Percentiles rank a stretch among this genome's conserved stretches.
Conservation (phyloP, 2,797 vertebrate species). For the Acanthiza pusilla region DNA sequence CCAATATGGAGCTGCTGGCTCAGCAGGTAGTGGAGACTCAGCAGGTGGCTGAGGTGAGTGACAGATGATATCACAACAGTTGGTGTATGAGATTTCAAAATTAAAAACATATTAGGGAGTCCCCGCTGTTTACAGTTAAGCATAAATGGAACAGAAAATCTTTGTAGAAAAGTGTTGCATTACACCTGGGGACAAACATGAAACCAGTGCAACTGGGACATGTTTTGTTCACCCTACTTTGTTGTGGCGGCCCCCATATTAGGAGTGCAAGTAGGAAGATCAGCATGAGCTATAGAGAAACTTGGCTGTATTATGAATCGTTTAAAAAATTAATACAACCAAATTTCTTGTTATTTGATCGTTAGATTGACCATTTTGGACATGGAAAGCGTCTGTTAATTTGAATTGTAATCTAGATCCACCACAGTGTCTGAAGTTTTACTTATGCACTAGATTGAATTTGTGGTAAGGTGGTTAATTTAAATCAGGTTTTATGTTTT, state of each 20-base stretch:
- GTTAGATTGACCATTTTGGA: background rate
- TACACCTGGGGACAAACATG: background rate
- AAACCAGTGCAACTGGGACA: background rate
- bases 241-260: background rate
- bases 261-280: background rate
- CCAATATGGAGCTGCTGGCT: slow-evolving; percentile 86
- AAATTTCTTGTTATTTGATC: background rate
- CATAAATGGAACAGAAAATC: background rate
- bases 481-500: background rate
- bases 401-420: background rate
- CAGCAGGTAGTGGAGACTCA: slow-evolving; percentile 89
- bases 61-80: slow-evolving; percentile 59
- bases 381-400: background rate
- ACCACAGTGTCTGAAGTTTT: background rate
- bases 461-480: background rate
- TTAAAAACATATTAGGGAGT: background rate
- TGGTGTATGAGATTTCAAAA: slow-evolving; percentile 49
- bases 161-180: background rate
- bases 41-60: slow-evolving; percentile 89
- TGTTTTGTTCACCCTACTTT: background rate
- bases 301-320: background rate
- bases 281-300: background rate
- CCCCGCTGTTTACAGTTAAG: background rate
- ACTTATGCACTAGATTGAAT: background rate
- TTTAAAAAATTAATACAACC: background rate